Evolutionary conservation across 2,797 vertebrate species (phyloP), one percentile per base, ranked within the genome.

Genomic region (Halcyon smyrnensis): DNA sequence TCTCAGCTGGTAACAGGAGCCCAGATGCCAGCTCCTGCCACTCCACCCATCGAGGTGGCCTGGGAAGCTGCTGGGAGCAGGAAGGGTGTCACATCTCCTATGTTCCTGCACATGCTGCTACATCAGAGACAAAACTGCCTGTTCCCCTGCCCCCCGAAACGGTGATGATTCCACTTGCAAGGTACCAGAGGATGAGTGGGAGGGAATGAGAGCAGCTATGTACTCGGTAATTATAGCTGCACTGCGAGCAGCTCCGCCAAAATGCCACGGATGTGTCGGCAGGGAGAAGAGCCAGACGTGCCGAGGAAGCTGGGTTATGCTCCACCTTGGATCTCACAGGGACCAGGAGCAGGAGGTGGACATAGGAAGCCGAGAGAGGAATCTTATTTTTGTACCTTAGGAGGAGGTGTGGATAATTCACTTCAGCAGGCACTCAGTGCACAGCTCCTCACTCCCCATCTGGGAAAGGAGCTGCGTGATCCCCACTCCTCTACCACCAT

Each of bases 151-250:
- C 34, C 20, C n/a, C 8, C 14, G 20, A 41, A n/a, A 17, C 8
- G 1, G 6, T 0, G 3, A 21, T 24, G 39, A 74, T 67, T 69
- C 46, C 43, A 62, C 5, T 62, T 83, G 28, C 25, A 62, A 54
- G 56, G 63, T 46, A 88, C 62, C 96, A 96, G 95, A 88, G 91
- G 76, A 87, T 91, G 96, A 96, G 94, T 88, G 39, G 91, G 93
- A 94, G 77, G 76, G 59, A 87, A 90, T 27, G 48, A 95, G 76
- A 94, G 89, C 73, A 86, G 93, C 51, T 59, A 60, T 37, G 62
- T 90, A 59, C 62, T 94, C 0, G 11, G 39, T 88, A 95, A 92
- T 92, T 93, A 96, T 73, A 95, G 92, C 69, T 86, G 46, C 73
- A 59, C 78, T 86, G 68, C 4, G 3, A 91, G 70, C 69, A 88